Evolutionary conservation across 1,140 invertebrate species (phyloP).

Genomic region (Heterodera schachtii): DNA sequence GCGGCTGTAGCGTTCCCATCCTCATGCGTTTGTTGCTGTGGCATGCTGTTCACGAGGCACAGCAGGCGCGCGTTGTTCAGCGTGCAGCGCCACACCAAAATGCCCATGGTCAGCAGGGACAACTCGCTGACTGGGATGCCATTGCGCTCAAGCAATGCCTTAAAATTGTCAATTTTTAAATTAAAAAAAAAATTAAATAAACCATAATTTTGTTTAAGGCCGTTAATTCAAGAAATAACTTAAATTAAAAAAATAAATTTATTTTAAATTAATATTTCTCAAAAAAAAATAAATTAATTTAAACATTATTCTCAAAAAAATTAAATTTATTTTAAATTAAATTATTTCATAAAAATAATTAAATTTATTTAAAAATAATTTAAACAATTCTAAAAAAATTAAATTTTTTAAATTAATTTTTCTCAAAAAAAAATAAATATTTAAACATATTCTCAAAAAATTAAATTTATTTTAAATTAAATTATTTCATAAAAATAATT

Average conservation of each 20-base stretch:
- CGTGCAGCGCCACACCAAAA: constrained; percentile 52
- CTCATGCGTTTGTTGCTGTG: constrained; percentile 27
- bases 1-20: constrained; percentile 29
- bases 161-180: background rate
- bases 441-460: too few species aligned
- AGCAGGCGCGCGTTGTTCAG: constrained; percentile 50
- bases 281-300: background rate
- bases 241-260: background rate
- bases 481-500: too few species aligned
- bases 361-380: too few species aligned
- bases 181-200: background rate
- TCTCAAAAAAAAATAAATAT: too few species aligned
- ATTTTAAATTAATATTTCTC: constrained; percentile 12
- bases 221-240: background rate
- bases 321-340: too few species aligned
- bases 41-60: constrained; percentile 46
- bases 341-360: too few species aligned
- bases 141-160: constrained; percentile 39
- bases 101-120: constrained; percentile 55
- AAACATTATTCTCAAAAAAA: too few species aligned
- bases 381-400: too few species aligned
- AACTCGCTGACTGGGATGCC: constrained; percentile 52
- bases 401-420: too few species aligned
- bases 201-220: too few species aligned
- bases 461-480: too few species aligned